Conservation (phyloP, 2,888 invertebrate genomes). For the Heliconius erato region DNA sequence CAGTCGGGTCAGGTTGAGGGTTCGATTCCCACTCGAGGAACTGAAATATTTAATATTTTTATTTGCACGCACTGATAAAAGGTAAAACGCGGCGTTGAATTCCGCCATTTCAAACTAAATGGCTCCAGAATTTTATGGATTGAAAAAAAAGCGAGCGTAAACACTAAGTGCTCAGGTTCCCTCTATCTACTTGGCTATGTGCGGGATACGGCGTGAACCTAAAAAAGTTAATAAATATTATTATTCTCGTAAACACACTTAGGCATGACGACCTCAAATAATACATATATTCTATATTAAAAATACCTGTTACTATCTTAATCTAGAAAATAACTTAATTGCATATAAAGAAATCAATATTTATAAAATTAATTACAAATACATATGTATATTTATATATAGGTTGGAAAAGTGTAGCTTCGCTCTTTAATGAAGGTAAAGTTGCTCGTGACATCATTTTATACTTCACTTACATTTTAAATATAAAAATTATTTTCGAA, state of each 20-base stretch:
- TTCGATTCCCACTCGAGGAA: too few species aligned
- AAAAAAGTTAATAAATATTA: too few species aligned
- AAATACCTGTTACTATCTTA: background rate
- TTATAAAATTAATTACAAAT: background rate
- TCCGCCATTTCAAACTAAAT: too few species aligned
- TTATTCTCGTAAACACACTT: background rate
- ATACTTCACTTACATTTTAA: background rate
- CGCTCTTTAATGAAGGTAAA: conserved; percentile 1
- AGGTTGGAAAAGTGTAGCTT: background rate
- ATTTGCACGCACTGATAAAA: too few species aligned
- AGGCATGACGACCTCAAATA: background rate
- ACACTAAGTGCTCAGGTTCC: background rate
- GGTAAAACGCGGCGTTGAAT: too few species aligned
- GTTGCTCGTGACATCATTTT: conserved; percentile 18
- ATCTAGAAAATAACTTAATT: background rate
- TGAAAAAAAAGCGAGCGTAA: too few species aligned
- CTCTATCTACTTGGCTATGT: too few species aligned
- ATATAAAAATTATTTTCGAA: conserved; percentile 5
- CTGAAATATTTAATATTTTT: too few species aligned
- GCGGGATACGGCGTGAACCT: too few species aligned
- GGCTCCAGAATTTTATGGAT: too few species aligned
- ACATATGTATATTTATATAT: background rate
- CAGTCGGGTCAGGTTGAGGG: too few species aligned
- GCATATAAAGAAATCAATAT: background rate
- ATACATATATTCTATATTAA: background rate